Evolutionary conservation across 2,888 invertebrate genomes (phyloP), one percentile per base, ranked within the genome.

Genomic region (Neoaliturus tenellus): DNA sequence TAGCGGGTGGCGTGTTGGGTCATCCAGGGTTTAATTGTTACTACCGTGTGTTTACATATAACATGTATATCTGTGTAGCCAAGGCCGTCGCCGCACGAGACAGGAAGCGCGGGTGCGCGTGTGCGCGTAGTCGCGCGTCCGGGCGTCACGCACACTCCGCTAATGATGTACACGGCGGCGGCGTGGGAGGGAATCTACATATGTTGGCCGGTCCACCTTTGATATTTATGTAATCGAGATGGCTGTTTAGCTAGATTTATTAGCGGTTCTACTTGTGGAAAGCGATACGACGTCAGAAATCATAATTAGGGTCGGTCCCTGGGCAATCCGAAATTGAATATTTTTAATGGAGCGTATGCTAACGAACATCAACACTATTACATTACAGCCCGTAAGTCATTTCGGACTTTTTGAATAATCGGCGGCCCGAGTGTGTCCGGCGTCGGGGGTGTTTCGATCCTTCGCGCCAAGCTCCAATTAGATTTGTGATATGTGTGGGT

Each of bases 321-420:
- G 78, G 78, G 78, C 78, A 35, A 78, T 55, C 31, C 23, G 78
- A 78, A 78, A 78, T 78, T 78, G 78, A 78, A 78, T 75, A 75
- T 51, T 78, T 78, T 78, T 78, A 78, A 78, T 55, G 51, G 75
- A 75, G 75, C 25, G 44, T 75, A 75, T 75, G 48, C 78, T 78
- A 78, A 78, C 78, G 78, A 78, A 78, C 55, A 78, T 78, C 78
- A 78, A 78, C 33, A 48, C 78, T 78, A 78, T 78, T 78, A 20
- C 78, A 55, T 78, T 78, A 78, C 78, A 25, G 28, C 17, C 51
- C 78, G 51, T 39, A 62, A 35, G 73, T 39, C 73, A 75, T 41
- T 17, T 48, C 23, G 71, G 35, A 71, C 71, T 31, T 67, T 1
- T 35, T 33, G 69, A 69, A 20, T 69, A 69, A 69, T 62, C 71